Percentiles rank a stretch among this genome's conserved stretches.
These are phyloP conservation scores for Osmoderma eremita DNA, from an alignment of 2,888 invertebrate species.

Conservation along the genomic window DNA sequence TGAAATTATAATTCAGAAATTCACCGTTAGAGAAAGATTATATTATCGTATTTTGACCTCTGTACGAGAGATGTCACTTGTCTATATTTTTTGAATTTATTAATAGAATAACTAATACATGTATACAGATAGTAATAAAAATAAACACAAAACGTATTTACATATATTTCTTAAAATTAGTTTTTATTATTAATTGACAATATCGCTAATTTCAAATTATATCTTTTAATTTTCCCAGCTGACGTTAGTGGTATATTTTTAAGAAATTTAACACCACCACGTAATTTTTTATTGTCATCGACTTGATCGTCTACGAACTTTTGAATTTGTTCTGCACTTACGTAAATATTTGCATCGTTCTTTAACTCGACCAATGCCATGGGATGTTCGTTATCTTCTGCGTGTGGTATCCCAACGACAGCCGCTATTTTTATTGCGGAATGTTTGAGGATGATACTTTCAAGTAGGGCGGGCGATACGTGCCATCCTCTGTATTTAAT, in stretches of 20 bases:
- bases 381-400: slow-evolving; percentile 57
- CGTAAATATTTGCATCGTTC: slow-evolving; percentile 36
- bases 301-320: slow-evolving; percentile 54
- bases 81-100: too few relatives aligned
- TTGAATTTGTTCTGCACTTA: slow-evolving; percentile 52
- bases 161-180: background rate
- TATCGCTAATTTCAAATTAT: background rate
- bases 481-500: slow-evolving; percentile 66
- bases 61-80: too few relatives aligned
- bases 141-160: background rate
- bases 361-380: slow-evolving; percentile 51
- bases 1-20: too few relatives aligned
- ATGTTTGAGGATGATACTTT: slow-evolving; percentile 53
- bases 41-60: too few relatives aligned
- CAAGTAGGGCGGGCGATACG: slow-evolving; percentile 59
- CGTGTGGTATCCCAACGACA: slow-evolving; percentile 57
- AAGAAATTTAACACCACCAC: slow-evolving; percentile 58
- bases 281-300: slow-evolving; percentile 55
- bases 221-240: slow-evolving; percentile 56
- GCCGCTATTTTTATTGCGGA: slow-evolving; percentile 53
- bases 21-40: too few relatives aligned
- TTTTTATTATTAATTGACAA: background rate
- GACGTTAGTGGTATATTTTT: slow-evolving; percentile 56
- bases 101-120: too few relatives aligned
- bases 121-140: background rate